Percentiles rank a stretch among this genome's conserved stretches.
phyloP scores from a whole-genome alignment of 2,797 vertebrate genomes.

The Neosilurus hyrtlii region DNA sequence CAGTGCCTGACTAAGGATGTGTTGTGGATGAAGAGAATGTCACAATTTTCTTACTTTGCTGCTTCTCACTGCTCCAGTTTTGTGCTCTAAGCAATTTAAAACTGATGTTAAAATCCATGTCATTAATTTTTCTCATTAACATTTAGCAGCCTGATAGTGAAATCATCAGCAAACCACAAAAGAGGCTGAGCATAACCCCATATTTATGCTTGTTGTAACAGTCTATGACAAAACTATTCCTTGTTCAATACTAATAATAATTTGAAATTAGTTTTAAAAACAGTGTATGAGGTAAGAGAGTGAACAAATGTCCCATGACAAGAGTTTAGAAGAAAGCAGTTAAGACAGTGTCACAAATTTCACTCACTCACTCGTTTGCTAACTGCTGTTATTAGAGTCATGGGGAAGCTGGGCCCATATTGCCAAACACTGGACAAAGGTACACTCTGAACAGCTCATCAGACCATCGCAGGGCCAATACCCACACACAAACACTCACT shows the following conservation, averaged over 20 bases:
- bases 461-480: too few relatives aligned
- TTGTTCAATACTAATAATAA: neutral
- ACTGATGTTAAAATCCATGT: conserved; percentile 5
- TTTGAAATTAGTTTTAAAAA: neutral
- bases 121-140: conserved; percentile 12
- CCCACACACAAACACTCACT: too few relatives aligned
- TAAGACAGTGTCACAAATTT: neutral
- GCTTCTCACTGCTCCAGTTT: neutral
- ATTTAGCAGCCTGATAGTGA: neutral
- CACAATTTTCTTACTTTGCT: neutral
- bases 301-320: neutral
- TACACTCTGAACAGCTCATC: too few relatives aligned
- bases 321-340: neutral
- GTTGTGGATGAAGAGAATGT: neutral
- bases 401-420: too few relatives aligned
- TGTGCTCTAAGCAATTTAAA: neutral
- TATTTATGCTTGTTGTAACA: conserved; percentile 3
- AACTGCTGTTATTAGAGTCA: too few relatives aligned
- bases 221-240: neutral
- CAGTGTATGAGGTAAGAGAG: neutral
- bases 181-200: neutral
- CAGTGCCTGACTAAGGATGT: neutral
- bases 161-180: neutral
- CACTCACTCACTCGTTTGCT: too few relatives aligned
- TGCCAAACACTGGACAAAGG: too few relatives aligned